Base-by-base conservation (phyloP, 35 echinoderm and acorn worm species). In the Apostichopus californicus region DNA sequence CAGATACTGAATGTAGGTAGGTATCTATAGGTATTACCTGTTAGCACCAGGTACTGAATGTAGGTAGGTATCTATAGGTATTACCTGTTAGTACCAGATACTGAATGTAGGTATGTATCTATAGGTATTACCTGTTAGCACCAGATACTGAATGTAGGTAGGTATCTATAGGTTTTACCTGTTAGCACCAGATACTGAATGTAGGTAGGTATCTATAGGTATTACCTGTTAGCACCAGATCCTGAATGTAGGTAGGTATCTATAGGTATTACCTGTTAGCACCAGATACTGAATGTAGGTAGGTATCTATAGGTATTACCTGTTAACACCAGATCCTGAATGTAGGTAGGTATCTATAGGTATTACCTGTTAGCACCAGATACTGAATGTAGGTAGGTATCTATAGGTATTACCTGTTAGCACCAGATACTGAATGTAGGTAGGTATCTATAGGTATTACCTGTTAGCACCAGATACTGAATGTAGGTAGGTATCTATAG, bases 331-430 rank as follows among this genome's bases (percentile, higher is more conserved):
- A 14, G n/a, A 22, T 73, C 1, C 20, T 73, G n/a, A n/a, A n/a
- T n/a, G n/a, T n/a, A n/a, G n/a, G n/a, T n/a, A n/a, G n/a, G n/a
- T n/a, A n/a, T n/a, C n/a, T n/a, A n/a, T n/a, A n/a, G n/a, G n/a
- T n/a, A n/a, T n/a, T n/a, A n/a, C 9, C 91, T 98, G 20, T 80
- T 98, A 7, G 97, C 97, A 34, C 95, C 97, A 8, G 92, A 93
- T 73, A 52, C 87, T 13, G 86, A 93, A 0, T 58, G 59, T 60
- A 65, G 17, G 86, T 88, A 52, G 28, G 65, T 72, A 9, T 9
- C 58, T 12, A 60, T 12, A 60, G 1, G 58, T 60, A 7, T 9
- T 73, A 83, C 52, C 56, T 54, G 12, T 22, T 34, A 34, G 28
- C 28, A 81, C 54, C 28, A 14, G n/a, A 22, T 73, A 7, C 20